These are phyloP conservation scores for Babylonia areolata DNA, from an alignment of 1,140 invertebrate genomes.

Conservation along the genomic window DNA sequence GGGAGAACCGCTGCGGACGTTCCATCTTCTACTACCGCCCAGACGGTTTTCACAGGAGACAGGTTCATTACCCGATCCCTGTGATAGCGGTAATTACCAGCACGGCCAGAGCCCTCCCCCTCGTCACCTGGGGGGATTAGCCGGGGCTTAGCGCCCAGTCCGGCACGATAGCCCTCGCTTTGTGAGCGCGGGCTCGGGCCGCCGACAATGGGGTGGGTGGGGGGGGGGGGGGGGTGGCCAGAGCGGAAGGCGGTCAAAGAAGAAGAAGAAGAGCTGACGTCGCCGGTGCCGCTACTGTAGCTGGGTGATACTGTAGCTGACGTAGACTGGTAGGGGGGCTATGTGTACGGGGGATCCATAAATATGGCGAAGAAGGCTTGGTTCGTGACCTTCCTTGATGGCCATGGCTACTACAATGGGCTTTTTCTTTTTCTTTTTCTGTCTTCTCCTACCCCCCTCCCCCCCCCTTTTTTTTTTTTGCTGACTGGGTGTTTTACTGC, in stretches of 20 bases:
- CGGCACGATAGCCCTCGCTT: not conserved
- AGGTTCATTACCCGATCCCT: not conserved
- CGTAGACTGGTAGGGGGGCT: not conserved
- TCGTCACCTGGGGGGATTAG: slow-evolving; percentile 6
- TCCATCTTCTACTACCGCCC: not conserved
- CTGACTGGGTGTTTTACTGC: too few species aligned
- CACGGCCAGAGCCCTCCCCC: not conserved
- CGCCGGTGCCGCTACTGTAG: not conserved
- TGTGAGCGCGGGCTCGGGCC: not conserved
- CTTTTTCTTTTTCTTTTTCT: too few species aligned
- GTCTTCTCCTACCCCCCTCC: too few species aligned
- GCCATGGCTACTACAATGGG: too few species aligned
- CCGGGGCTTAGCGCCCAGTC: not conserved
- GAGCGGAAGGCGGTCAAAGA: too few species aligned
- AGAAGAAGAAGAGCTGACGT: not conserved
- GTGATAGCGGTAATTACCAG: slow-evolving; percentile 1
- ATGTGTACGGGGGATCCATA: not conserved
- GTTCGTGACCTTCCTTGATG: too few species aligned
- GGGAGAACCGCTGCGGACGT: not conserved
- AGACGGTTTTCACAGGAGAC: not conserved
- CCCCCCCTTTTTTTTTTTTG: too few species aligned
- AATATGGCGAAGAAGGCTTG: not conserved
- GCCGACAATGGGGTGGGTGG: not conserved
- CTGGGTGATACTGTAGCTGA: not conserved
- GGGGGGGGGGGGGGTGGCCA: not conserved